Conservation (phyloP, 2,797 vertebrate genomes). For the Hyperoplus lanceolatus region DNA sequence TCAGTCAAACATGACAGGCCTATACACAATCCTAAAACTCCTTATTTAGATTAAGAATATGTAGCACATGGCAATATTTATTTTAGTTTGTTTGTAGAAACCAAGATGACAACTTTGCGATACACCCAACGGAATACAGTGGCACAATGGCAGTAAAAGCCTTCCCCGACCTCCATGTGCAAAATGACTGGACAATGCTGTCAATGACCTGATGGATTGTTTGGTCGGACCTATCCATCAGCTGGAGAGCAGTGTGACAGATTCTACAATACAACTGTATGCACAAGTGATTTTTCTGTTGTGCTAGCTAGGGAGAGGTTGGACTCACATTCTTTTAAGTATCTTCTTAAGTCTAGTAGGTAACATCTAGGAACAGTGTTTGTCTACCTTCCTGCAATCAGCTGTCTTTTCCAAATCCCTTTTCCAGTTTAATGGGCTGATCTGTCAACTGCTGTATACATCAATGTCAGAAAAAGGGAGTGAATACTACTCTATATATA, state of each 20-base stretch:
- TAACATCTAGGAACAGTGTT: background rate
- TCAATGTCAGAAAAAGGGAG: background rate
- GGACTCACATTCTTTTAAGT: conserved; percentile 8
- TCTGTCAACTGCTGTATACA: background rate
- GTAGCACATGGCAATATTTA: background rate
- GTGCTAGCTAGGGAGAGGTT: conserved; percentile 6
- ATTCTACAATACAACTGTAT: conserved; percentile 11
- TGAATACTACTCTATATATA: too few relatives aligned
- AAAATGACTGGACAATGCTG: conserved; percentile 7
- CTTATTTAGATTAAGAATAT: background rate
- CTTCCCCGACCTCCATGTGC: background rate
- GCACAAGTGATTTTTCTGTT: conserved; percentile 30
- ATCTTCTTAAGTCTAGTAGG: background rate
- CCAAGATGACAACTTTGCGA: background rate
- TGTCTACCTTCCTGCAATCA: background rate
- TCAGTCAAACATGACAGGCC: background rate
- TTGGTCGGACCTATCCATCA: conserved; percentile 21
- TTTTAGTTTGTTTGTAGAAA: background rate
- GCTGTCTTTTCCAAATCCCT: background rate
- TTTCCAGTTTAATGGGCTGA: background rate
- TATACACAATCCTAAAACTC: background rate
- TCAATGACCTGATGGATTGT: conserved; percentile 33
- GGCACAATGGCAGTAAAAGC: background rate
- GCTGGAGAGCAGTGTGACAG: conserved; percentile 31
- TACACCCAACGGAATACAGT: conserved; percentile 2